Base-by-base conservation (phyloP, 2,888 invertebrate species). In the Diarsia brunnea region DNA sequence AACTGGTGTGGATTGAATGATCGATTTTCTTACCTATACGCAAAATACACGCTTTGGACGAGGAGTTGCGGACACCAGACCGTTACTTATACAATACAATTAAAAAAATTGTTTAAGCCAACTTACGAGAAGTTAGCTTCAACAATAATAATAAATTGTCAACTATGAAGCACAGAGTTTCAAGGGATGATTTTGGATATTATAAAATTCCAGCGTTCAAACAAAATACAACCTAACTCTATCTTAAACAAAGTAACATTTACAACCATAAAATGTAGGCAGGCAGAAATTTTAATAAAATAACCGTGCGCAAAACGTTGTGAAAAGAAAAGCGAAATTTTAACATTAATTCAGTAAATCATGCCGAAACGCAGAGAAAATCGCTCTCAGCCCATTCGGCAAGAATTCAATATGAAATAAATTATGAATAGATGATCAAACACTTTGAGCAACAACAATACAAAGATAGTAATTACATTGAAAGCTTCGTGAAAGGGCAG, bases 401-500 rank as follows among this genome's bases (percentile, higher is more conserved):
- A 21, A 55, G 55, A 55, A 69, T 70, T 82, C 73, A 78, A 73
- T 82, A 78, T 79, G 45, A 72, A 64, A 69, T 72, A 69, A 49
- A 69, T 60, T 64, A 63, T 75, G 66, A 79, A 82, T 74, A 72
- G 64, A 74, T 78, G 74, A 73, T 72, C 43, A 64, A 65, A 60
- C 61, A 38, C n/a, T 76, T 74, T 79, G 45, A 51, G 58, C 45
- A 66, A 63, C 61, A 76, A 73, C 55, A 67, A 69, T 63, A 79
- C 72, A 79, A 81, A 70, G 60, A 71, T 72, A 73, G 53, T 72
- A 78, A 84, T 81, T 68, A 73, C 21, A 67, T 68, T 69, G 69
- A 87, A 79, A 81, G 84, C 73, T 64, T 69, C 69, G 63, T 67
- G 53, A 73, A 78, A 75, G 60, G 61, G 60, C 74, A 31, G 67